These are phyloP conservation scores for Dynastes hyllus DNA, from an alignment of 2,888 invertebrate genomes.

Conservation along the genomic window DNA sequence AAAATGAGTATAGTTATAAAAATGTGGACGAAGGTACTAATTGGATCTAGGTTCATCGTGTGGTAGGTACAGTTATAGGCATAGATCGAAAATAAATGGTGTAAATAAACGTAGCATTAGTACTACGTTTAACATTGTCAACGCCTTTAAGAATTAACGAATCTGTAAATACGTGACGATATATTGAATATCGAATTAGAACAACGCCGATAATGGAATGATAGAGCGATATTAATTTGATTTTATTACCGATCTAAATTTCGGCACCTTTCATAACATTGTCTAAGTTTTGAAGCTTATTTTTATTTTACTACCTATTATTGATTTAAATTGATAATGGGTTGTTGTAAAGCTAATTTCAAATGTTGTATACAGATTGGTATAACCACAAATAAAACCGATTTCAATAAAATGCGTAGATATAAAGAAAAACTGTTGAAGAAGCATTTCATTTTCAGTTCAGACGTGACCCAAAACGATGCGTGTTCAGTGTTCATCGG, in stretches of 20 bases:
- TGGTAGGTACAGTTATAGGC: constrained; percentile 12
- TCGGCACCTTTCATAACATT: neutral
- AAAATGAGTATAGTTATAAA: neutral
- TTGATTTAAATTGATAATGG: too few relatives aligned
- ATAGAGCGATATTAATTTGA: constrained; percentile 20
- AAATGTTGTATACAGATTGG: too few relatives aligned
- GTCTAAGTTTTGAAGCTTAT: neutral
- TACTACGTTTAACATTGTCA: constrained; percentile 1
- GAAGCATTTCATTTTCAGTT: too few relatives aligned
- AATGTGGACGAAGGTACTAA: neutral
- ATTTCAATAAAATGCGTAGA: too few relatives aligned
- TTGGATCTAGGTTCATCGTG: neutral
- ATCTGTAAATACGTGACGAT: constrained; percentile 26
- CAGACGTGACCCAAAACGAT: too few relatives aligned
- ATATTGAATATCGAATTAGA: constrained; percentile 34
- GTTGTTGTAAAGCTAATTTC: too few relatives aligned
- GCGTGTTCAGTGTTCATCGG: too few relatives aligned
- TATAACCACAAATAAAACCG: too few relatives aligned
- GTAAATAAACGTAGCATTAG: constrained; percentile 27
- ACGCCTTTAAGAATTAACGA: constrained; percentile 27
- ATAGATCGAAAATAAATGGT: constrained; percentile 14
- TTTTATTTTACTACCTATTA: neutral
- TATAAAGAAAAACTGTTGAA: too few relatives aligned
- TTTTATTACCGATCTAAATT: constrained; percentile 31
- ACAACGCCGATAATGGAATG: constrained; percentile 16